Percentiles rank a stretch among this genome's conserved stretches.
These are phyloP conservation scores for Rhagoletis pomonella DNA, from an alignment of 1,140 invertebrate species.

Conservation along the genomic window DNA sequence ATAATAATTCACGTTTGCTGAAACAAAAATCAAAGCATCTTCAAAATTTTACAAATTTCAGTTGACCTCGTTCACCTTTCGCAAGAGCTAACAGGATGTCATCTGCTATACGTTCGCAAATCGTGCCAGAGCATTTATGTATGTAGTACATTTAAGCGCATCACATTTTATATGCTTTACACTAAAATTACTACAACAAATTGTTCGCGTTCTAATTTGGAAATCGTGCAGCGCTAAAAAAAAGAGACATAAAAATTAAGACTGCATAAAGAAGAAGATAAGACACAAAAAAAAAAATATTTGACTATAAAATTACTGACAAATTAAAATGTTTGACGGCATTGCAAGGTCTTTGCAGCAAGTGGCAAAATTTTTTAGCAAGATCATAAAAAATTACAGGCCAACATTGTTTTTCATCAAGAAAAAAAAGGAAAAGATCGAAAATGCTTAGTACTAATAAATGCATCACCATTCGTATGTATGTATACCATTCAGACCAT, in stretches of 20 bases:
- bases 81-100: not conserved
- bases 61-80: not conserved
- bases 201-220: constrained; percentile 15
- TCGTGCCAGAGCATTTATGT: constrained; percentile 17
- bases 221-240: constrained; percentile 12
- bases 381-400: no score
- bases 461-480: no score
- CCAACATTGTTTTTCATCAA: no score
- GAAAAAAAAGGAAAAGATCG: no score
- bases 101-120: not conserved
- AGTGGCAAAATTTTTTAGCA: not conserved
- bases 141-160: not conserved
- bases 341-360: constrained; percentile 16
- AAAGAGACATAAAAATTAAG: no score
- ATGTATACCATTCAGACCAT: no score
- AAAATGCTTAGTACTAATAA: no score
- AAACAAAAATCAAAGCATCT: not conserved
- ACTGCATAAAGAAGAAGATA: no score
- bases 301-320: no score
- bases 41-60: not conserved
- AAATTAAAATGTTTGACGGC: constrained; percentile 7
- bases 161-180: constrained; percentile 38
- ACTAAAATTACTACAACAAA: not conserved
- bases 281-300: no score
- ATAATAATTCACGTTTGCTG: no score